Percentiles rank a stretch among this genome's conserved stretches.
Conservation (phyloP, 2,113 vertebrate species). For the Laticauda colubrina region DNA sequence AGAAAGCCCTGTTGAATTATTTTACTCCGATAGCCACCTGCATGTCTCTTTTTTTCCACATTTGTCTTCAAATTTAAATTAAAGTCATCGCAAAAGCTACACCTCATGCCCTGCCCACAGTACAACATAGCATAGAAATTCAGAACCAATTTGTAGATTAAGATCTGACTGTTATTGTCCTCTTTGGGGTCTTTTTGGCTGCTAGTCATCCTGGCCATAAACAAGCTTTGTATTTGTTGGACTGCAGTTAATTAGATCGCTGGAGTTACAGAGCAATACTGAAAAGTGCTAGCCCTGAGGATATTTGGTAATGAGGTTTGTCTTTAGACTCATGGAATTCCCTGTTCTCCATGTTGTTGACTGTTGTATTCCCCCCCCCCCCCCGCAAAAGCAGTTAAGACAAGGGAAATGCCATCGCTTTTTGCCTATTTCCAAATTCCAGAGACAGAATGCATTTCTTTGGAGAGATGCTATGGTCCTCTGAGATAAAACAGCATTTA, state of each 20-base stretch:
- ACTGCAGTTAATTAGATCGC: conserved; percentile 11
- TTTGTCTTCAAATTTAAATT: not conserved
- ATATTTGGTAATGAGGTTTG: conserved; percentile 13
- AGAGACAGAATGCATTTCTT: not conserved
- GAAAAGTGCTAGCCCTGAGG: conserved; percentile 5
- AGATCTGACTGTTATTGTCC: not conserved
- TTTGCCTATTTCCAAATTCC: not conserved
- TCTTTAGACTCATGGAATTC: not conserved
- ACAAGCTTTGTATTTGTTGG: not conserved
- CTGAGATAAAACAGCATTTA: not conserved
- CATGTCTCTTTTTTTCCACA: not conserved
- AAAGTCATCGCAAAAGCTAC: not conserved
- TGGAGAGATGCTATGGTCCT: not conserved
- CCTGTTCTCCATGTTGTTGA: not conserved
- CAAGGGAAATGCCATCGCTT: not conserved
- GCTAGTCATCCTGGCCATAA: not conserved
- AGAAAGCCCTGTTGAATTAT: not conserved
- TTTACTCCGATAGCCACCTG: not conserved
- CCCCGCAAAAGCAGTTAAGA: not conserved
- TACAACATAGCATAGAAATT: not conserved
- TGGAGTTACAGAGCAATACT: not conserved
- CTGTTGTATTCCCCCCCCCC: not conserved
- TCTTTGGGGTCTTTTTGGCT: not conserved
- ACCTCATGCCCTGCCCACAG: not conserved
- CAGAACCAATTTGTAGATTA: not conserved